phyloP scores from a whole-genome alignment of 2,797 vertebrate genomes.

The Percopsis omiscomaycus region DNA sequence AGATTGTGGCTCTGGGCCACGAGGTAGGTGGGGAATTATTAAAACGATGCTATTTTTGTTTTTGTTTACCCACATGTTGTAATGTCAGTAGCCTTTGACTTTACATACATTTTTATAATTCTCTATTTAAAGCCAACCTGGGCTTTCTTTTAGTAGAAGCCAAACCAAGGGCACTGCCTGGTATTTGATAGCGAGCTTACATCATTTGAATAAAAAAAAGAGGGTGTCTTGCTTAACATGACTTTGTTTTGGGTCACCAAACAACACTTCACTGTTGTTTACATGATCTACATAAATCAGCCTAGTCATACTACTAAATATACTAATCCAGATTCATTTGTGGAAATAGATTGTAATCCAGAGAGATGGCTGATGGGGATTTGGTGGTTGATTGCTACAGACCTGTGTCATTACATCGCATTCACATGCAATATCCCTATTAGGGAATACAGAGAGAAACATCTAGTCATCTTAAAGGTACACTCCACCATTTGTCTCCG shows the following conservation, averaged over 20 bases:
- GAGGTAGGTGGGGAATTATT: too few relatives aligned
- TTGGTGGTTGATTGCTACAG: not conserved
- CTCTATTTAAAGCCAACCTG: too few relatives aligned
- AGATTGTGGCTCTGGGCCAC: too few relatives aligned
- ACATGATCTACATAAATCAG: not conserved
- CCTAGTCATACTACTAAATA: slow-evolving; percentile 29
- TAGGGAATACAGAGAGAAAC: not conserved
- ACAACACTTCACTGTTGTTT: not conserved
- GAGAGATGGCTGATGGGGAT: slow-evolving; percentile 22
- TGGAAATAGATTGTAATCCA: slow-evolving; percentile 52
- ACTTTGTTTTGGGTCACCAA: not conserved
- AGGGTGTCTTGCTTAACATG: not conserved
- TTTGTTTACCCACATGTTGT: too few relatives aligned
- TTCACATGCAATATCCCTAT: slow-evolving; percentile 13
- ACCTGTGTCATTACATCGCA: not conserved
- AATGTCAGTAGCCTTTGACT: too few relatives aligned
- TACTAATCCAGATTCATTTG: slow-evolving; percentile 46
- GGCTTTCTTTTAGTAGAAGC: too few relatives aligned
- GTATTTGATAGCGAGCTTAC: slow-evolving; percentile 23
- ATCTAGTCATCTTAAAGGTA: not conserved
- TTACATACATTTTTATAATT: too few relatives aligned
- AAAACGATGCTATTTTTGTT: too few relatives aligned
- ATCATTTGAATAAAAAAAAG: slow-evolving; percentile 18
- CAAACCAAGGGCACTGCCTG: not conserved
- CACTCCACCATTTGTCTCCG: too few relatives aligned